phyloP scores from a whole-genome alignment of 2,888 invertebrate species.

The Drosophila pseudotakahashii region DNA sequence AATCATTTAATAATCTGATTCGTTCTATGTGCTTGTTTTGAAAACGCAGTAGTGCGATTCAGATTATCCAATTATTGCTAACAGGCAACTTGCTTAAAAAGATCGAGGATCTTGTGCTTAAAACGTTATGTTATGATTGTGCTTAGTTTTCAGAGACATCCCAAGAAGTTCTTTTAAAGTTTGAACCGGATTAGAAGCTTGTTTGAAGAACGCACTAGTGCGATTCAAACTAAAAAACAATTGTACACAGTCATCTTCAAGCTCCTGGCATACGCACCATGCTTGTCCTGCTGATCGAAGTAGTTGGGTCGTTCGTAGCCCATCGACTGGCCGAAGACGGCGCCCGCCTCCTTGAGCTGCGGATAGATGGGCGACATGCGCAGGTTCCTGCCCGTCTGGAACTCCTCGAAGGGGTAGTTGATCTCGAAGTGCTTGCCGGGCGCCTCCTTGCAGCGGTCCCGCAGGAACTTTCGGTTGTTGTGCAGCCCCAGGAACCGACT shows the following conservation, averaged over 20 bases:
- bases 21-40: too few relatives aligned
- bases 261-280: slow-evolving; percentile 75
- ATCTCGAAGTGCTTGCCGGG: slow-evolving; percentile 94
- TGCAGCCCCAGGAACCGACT: slow-evolving; percentile 96
- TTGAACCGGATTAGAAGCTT: too few relatives aligned
- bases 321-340: slow-evolving; percentile 98
- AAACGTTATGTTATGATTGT: too few relatives aligned
- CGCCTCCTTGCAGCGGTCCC: slow-evolving; percentile 96
- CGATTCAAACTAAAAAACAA: background rate
- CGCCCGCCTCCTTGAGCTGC: slow-evolving; percentile 94
- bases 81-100: too few relatives aligned
- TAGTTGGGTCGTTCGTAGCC: slow-evolving; percentile 98
- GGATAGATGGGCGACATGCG: slow-evolving; percentile 98
- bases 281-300: slow-evolving; percentile 88
- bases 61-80: too few relatives aligned
- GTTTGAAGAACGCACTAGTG: background rate
- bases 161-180: too few relatives aligned
- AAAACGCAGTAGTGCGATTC: too few relatives aligned
- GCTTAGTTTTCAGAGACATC: too few relatives aligned
- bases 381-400: slow-evolving; percentile 93
- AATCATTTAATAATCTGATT: too few relatives aligned
- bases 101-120: too few relatives aligned
- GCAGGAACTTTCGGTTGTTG: slow-evolving; percentile 96
- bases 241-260: background rate
- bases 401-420: slow-evolving; percentile 94